Conservation (phyloP, 2,113 vertebrate genomes). For the Dromaius novaehollandiae region DNA sequence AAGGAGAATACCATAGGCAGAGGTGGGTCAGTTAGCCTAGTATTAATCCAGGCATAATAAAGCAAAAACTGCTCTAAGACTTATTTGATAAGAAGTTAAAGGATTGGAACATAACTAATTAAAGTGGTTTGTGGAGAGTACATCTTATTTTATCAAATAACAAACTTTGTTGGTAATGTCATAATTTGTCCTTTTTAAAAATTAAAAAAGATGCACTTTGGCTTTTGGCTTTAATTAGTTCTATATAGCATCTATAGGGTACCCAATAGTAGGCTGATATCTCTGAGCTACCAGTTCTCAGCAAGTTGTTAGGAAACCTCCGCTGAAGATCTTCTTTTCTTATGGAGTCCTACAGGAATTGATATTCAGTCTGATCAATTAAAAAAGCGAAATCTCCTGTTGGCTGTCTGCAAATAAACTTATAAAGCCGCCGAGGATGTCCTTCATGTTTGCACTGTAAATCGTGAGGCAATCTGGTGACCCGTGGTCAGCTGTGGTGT, state of each 20-base stretch:
- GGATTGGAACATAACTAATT: not conserved
- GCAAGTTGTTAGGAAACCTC: not conserved
- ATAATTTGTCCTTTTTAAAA: not conserved
- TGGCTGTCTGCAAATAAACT: not conserved
- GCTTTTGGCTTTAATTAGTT: not conserved
- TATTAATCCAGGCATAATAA: not conserved
- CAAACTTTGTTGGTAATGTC: not conserved
- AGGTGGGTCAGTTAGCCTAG: not conserved
- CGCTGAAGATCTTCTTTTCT: not conserved
- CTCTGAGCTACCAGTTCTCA: not conserved
- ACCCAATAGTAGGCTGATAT: not conserved
- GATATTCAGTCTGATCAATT: accelerated
- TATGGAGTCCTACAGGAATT: not conserved
- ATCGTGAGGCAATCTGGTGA: not conserved
- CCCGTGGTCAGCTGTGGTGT: not conserved
- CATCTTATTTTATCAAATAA: not conserved
- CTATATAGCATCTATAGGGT: not conserved
- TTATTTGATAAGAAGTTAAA: not conserved
- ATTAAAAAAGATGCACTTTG: not conserved
- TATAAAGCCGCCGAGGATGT: not conserved
- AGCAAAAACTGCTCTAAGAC: not conserved
- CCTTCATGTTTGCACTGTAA: not conserved
- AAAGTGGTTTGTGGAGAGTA: not conserved
- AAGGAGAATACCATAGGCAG: accelerated
- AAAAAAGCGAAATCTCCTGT: not conserved